Conservation (phyloP, 1,140 invertebrate species). For the Drosophila repletoides region DNA sequence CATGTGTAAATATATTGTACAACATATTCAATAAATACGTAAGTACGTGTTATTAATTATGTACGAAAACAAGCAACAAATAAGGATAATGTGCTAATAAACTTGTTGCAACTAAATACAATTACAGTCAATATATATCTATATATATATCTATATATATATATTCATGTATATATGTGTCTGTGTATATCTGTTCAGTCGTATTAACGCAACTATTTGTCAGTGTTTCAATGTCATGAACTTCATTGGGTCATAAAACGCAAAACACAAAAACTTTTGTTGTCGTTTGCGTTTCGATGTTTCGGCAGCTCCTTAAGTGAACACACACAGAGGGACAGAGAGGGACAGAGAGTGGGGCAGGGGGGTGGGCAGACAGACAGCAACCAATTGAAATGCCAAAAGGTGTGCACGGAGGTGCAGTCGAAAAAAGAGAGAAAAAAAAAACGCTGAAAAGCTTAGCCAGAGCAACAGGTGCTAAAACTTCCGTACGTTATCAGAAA, state of each 20-base stretch:
- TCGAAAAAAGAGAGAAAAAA: no score
- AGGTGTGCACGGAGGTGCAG: conserved; percentile 52
- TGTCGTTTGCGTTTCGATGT: conserved; percentile 41
- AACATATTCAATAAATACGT: conserved; percentile 33
- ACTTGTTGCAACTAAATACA: conserved; percentile 24
- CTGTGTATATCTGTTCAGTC: no score
- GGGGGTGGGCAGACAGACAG: conserved; percentile 1
- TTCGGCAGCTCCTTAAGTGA: conserved; percentile 58
- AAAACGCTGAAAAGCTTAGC: conserved; percentile 45
- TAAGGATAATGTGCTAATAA: conserved; percentile 55
- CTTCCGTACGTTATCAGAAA: conserved; percentile 71
- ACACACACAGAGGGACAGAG: neutral
- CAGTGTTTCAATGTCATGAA: conserved; percentile 69
- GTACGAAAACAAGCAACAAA: conserved; percentile 6
- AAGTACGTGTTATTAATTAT: conserved; percentile 41
- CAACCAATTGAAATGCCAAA: conserved; percentile 60
- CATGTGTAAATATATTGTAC: conserved; percentile 4
- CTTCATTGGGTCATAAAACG: conserved; percentile 72
- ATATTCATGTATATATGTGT: no score
- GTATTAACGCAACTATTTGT: conserved; percentile 45
- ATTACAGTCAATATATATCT: no score
- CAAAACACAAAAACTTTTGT: conserved; percentile 48
- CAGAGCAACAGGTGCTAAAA: conserved; percentile 62
- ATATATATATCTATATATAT: no score
- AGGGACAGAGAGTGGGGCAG: neutral